These are phyloP conservation scores for Ginglymostoma cirratum DNA, from an alignment of 2,113 vertebrate species.

Conservation along the genomic window DNA sequence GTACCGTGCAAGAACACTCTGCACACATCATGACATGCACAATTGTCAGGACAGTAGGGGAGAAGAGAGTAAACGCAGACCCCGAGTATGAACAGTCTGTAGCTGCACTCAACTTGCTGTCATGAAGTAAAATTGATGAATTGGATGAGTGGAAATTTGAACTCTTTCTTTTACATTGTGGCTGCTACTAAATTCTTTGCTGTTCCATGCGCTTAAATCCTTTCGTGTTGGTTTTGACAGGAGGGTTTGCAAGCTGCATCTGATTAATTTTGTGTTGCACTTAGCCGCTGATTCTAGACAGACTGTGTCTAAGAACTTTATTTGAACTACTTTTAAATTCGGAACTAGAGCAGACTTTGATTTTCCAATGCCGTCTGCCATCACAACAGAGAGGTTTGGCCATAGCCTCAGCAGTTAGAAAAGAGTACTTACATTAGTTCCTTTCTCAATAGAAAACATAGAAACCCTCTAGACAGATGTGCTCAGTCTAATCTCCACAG, in stretches of 20 bases:
- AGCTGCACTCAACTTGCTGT: not conserved
- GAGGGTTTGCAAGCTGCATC: not conserved
- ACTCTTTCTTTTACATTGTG: not conserved
- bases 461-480: not conserved
- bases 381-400: not conserved
- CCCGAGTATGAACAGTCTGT: not conserved
- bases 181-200: conserved; percentile 14
- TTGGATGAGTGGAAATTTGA: not conserved
- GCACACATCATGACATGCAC: not conserved
- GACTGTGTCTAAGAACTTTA: not conserved
- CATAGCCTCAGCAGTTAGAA: not conserved
- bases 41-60: not conserved
- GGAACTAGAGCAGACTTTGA: not conserved
- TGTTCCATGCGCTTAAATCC: not conserved
- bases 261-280: not conserved
- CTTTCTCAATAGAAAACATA: not conserved
- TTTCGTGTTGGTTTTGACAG: not conserved
- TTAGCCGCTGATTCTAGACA: not conserved
- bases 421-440: not conserved
- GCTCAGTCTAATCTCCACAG: no score
- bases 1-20: not conserved
- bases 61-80: not conserved
- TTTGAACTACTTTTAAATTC: conserved; percentile 20
- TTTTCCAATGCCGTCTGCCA: conserved; percentile 7
- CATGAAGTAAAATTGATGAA: not conserved